Evolutionary conservation across 2,113 vertebrate species (phyloP), one percentile per base, ranked within the genome.

Genomic region (Dasyprocta punctata): DNA sequence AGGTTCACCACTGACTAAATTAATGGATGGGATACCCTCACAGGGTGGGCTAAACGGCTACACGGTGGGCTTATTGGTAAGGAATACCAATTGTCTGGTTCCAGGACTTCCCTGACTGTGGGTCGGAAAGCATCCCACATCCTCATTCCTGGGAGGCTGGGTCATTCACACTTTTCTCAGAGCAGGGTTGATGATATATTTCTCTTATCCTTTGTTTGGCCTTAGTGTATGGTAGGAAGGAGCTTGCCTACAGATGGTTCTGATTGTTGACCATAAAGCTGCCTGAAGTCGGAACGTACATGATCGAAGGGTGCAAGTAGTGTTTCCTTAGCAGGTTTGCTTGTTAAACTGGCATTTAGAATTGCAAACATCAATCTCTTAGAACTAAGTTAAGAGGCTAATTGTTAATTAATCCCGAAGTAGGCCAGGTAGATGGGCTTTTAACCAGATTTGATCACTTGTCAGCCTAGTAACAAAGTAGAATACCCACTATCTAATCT

Each of bases 401-500:
- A 41, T 88, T 90, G 69, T 94, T 91, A 49, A 1, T 24, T 81
- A 95, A 92, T 56, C 52, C 33, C 3, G 73, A 89, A 52, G 24
- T 33, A 1, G 69, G 44, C 24, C 58, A 94, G 80, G 75, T 91
- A 87, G 24, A 20, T 60, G 91, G 89, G 3, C 41, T 97, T 69
- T 67, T 97, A 30, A 58, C 92, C 88, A 95, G 73, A 3, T 0
- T 28, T 24, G 49, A 92, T 94, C 92, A 73, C 44, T 71, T 67
- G 63, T 83, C 5, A 82, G 82, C 63, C 41, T 88, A 47, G 44
- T 83, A 96, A 63, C 86, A 97, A 86, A 61, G 69, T 47, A 8
- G 30, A 91, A 41, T 93, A 80, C 33, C 93, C 89, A 83, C 67
- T 36, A 61, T 97, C 49, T 96, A n/a, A 95, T 95, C 97, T 92